phyloP scores from a whole-genome alignment of 1,140 invertebrate genomes.

The Drosophila teissieri region DNA sequence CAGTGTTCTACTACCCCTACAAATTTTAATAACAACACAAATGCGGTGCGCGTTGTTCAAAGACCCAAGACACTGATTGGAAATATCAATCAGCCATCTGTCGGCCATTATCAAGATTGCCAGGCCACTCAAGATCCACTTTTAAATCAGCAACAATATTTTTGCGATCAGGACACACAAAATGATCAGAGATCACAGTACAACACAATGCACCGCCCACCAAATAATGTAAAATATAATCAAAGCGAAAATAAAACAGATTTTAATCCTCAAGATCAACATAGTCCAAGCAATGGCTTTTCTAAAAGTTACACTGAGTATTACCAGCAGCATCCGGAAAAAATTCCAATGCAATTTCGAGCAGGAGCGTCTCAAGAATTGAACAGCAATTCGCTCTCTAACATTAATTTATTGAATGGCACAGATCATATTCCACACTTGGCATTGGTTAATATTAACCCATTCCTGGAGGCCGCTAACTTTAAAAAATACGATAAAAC shows the following conservation, averaged over 20 bases:
- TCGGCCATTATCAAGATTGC: constrained; percentile 50
- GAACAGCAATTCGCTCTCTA: constrained; percentile 58
- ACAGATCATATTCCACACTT: constrained; percentile 64
- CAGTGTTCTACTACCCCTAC: constrained; percentile 81
- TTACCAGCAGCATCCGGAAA: constrained; percentile 61
- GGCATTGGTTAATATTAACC: constrained; percentile 62
- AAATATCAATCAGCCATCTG: constrained; percentile 67
- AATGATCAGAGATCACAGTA: constrained; percentile 51
- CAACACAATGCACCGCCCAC: constrained; percentile 66
- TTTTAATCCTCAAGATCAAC: constrained; percentile 52
- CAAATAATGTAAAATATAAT: constrained; percentile 30
- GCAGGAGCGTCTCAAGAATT: constrained; percentile 44
- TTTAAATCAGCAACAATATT: constrained; percentile 44
- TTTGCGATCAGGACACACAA: constrained; percentile 51
- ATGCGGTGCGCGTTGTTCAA: constrained; percentile 79
- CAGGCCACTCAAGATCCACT: constrained; percentile 56
- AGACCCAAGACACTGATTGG: constrained; percentile 79
- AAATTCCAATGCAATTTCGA: constrained; percentile 43
- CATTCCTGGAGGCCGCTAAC: constrained; percentile 66
- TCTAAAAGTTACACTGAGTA: constrained; percentile 75
- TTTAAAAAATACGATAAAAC: constrained; percentile 69
- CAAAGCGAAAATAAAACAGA: constrained; percentile 39
- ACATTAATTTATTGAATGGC: constrained; percentile 56
- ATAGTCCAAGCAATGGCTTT: constrained; percentile 75
- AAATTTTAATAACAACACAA: constrained; percentile 84